Conservation (phyloP, 2,888 invertebrate species). For the Chrysolina haemoptera region DNA sequence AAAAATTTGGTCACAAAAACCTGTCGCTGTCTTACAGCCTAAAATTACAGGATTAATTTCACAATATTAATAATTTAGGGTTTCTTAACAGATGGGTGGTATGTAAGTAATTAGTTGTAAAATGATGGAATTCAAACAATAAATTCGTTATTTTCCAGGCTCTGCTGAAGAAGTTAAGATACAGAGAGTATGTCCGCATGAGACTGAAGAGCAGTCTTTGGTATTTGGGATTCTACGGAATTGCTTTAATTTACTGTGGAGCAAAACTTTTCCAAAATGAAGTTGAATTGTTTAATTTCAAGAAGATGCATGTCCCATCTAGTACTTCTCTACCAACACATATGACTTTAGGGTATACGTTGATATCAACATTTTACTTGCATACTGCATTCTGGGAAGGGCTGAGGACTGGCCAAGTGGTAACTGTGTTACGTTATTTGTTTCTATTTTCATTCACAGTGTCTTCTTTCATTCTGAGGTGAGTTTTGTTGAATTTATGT, state of each 20-base stretch:
- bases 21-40: too few relatives aligned
- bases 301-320: slow-evolving; percentile 49
- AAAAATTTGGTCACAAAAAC: too few relatives aligned
- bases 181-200: slow-evolving; percentile 59
- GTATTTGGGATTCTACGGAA: slow-evolving; percentile 63
- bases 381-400: slow-evolving; percentile 62
- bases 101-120: too few relatives aligned
- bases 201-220: slow-evolving; percentile 61
- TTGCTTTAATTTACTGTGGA: slow-evolving; percentile 60
- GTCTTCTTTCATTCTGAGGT: slow-evolving; percentile 55
- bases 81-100: too few relatives aligned
- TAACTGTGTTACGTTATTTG: slow-evolving; percentile 55
- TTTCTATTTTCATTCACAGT: slow-evolving; percentile 56
- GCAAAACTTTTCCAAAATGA: slow-evolving; percentile 60
- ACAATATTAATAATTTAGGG: too few relatives aligned
- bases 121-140: neutral
- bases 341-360: slow-evolving; percentile 60
- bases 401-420: slow-evolving; percentile 52
- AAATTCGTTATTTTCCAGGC: slow-evolving; percentile 54
- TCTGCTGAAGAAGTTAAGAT: slow-evolving; percentile 60
- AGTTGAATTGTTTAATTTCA: slow-evolving; percentile 57
- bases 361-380: slow-evolving; percentile 62
- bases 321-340: slow-evolving; percentile 52
- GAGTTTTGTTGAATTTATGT: slow-evolving; percentile 28
- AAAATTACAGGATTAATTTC: too few relatives aligned